Conservation (phyloP, 2,113 vertebrate genomes). For the Herpetotheres cachinnans region DNA sequence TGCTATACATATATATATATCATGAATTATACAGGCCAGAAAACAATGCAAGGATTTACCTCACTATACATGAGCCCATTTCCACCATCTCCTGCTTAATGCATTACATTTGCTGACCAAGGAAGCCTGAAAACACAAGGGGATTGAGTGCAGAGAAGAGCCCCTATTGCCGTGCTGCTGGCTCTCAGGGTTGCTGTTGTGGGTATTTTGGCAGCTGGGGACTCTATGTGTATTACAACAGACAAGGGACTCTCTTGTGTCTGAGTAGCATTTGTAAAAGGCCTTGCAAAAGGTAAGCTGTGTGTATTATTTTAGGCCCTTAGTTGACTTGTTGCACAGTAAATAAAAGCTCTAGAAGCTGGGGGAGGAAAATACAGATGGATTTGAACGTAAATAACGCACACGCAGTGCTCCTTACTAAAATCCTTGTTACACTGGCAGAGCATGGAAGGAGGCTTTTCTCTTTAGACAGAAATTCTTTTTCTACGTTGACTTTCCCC, state of each 20-base stretch:
- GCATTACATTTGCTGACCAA: background rate
- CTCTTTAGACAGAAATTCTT: background rate
- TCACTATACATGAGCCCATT: background rate
- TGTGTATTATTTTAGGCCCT: background rate
- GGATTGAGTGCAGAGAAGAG: background rate
- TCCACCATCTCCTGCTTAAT: background rate
- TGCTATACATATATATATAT: no score
- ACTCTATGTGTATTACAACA: background rate
- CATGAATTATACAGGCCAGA: background rate
- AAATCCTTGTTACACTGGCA: background rate
- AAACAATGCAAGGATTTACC: background rate
- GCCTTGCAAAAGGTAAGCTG: background rate
- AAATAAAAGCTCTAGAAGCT: background rate
- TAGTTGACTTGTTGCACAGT: background rate
- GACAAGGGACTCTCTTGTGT: background rate
- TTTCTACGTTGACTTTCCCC: background rate
- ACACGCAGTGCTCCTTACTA: background rate
- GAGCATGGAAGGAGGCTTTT: background rate
- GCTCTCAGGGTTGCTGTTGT: background rate
- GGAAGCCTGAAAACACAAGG: background rate
- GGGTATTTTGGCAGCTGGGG: background rate
- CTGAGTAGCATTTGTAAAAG: background rate
- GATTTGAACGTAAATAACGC: background rate
- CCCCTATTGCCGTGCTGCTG: rapidly evolving
- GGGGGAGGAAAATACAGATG: background rate